Evolutionary conservation across 37 sponge, comb jelly and placozoan species (phyloP), one percentile per base, ranked within the genome.

Genomic region (Chondrilla cf. caribensis): DNA sequence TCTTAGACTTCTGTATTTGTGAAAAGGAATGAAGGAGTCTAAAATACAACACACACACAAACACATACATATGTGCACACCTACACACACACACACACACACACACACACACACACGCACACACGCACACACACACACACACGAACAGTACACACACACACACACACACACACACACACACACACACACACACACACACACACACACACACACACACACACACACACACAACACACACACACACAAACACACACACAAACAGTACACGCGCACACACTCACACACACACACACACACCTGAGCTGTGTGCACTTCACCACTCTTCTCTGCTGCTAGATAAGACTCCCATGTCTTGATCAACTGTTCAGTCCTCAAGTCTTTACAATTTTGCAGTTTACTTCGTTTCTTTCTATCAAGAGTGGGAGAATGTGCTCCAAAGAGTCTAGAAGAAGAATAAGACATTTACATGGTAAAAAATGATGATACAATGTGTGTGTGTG

Each of bases 371-470:
- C 80, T 42, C n/a, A 90, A 60, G 11, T 72, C 43, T 17, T 66
- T 32, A 32, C 91, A 90, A 78, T 86, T 77, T 41, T 84, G 87
- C 0, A 90, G 90, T 54, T 84, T 84, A 28, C n/a, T 28, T 33
- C 68, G 17, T 29, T 67, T 67, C 32, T 58, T 62, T 0, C 54
- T 25, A 58, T 18, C 22, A 38, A 64, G 82, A n/a, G 66, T 65
- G 38, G 19, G 54, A n/a, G 38, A n/a, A 8, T 19, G 51, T 55
- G 29, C 64, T 28, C 29, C 28, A 60, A 60, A 26, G 32, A 67
- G 68, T 47, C 51, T 47, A 11, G 22, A 22, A 62, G 18, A 29
- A 29, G 64, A 29, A 26, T 47, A 62, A 62, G 64, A 22, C 7
- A 6, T 62, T 7, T 9, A 6, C 64, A 29, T 22, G 6, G 22